Conservation (phyloP, 1,140 invertebrate genomes). For the Choristoneura fumiferana region DNA sequence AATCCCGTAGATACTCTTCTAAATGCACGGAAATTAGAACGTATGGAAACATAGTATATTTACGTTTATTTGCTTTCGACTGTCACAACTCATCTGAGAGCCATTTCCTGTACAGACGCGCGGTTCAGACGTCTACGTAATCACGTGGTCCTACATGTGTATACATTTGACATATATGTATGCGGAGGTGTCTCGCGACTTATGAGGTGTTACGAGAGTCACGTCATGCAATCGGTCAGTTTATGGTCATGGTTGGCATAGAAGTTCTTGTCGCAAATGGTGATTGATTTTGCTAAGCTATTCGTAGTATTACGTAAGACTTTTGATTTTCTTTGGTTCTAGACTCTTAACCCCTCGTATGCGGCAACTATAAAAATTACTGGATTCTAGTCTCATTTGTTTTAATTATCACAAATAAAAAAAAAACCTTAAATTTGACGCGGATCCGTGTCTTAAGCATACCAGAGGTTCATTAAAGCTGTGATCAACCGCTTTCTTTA, state of each 20-base stretch:
- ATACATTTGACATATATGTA: not conserved
- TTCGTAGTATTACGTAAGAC: too few species aligned
- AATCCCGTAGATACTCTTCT: too few species aligned
- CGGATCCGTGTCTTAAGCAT: too few species aligned
- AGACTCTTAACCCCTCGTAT: too few species aligned
- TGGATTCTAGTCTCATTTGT: too few species aligned
- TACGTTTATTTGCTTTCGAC: constrained; percentile 18
- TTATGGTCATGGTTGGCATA: not conserved
- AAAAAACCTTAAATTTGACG: too few species aligned
- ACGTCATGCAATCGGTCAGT: not conserved
- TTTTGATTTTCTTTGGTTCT: too few species aligned
- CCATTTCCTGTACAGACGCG: constrained; percentile 70
- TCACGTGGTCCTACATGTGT: constrained; percentile 2
- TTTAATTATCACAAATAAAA: too few species aligned
- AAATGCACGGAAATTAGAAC: constrained; percentile 3
- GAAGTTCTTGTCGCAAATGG: not conserved
- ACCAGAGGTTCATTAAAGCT: too few species aligned
- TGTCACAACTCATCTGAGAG: constrained; percentile 55
- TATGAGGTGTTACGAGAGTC: not conserved
- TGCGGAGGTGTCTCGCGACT: constrained; percentile 3
- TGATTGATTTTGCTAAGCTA: not conserved
- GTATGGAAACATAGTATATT: constrained; percentile 17
- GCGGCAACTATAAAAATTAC: too few species aligned
- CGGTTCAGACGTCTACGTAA: constrained; percentile 35
- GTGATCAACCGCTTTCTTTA: too few species aligned